Evolutionary conservation across 2,888 invertebrate genomes (phyloP).

Genomic region (Megastigmus dorsalis): DNA sequence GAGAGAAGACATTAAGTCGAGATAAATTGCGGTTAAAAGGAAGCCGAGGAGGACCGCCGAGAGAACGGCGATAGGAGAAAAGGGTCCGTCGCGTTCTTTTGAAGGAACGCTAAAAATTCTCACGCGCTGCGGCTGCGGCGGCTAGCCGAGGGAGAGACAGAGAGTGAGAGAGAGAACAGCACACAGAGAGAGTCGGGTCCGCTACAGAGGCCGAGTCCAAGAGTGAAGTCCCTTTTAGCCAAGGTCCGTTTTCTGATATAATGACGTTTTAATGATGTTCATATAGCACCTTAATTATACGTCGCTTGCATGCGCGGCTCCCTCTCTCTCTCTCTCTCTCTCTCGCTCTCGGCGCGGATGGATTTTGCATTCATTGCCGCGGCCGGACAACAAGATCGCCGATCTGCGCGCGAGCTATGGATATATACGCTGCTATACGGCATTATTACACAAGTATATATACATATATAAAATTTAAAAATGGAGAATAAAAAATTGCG

Average conservation of each 20-base stretch:
- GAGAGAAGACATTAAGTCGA: constrained; percentile 9
- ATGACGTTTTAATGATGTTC: constrained; percentile 39
- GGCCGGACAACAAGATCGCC: constrained; percentile 1
- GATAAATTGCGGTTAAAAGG: constrained; percentile 41
- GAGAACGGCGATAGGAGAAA: constrained; percentile 23
- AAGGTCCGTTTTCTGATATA: constrained; percentile 19
- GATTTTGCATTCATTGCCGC: background rate
- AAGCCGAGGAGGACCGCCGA: constrained; percentile 40
- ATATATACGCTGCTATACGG: too few species aligned
- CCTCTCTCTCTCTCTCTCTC: too few species aligned
- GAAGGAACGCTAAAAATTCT: constrained; percentile 39
- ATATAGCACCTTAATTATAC: constrained; percentile 16
- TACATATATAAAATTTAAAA: too few species aligned
- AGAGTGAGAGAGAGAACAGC: too few species aligned
- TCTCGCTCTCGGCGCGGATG: too few species aligned
- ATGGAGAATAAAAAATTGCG: too few species aligned
- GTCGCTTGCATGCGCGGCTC: background rate
- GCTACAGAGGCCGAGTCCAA: too few species aligned
- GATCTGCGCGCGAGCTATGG: too few species aligned
- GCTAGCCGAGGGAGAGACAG: constrained; percentile 50
- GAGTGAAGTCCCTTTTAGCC: constrained; percentile 23
- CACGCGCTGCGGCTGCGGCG: constrained; percentile 7
- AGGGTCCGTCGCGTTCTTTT: constrained; percentile 43
- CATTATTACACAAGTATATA: too few species aligned
- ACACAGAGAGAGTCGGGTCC: too few species aligned